Evolutionary conservation across 1,140 invertebrate species (phyloP).

Genomic region (Chionoecetes opilio): DNA sequence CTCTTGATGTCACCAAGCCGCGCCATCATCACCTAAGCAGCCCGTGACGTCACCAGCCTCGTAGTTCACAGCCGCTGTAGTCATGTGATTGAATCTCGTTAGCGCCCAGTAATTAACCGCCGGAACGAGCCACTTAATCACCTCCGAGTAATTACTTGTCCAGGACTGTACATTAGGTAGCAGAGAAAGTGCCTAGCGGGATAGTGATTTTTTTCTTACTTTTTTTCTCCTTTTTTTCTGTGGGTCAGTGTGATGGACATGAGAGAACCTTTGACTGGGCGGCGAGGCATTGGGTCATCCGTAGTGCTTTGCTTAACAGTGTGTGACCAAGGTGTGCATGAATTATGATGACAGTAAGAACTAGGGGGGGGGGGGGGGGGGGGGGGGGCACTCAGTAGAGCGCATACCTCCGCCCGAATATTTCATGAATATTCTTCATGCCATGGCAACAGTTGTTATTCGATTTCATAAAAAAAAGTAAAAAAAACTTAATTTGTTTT

Average conservation of each 20-base stretch:
- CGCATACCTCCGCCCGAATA: too few relatives aligned
- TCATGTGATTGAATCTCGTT: background rate
- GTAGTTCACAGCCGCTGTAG: background rate
- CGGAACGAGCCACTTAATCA: constrained; percentile 7
- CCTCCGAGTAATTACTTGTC: background rate
- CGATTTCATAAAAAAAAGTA: too few relatives aligned
- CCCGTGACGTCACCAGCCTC: background rate
- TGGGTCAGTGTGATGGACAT: background rate
- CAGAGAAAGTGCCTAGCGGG: background rate
- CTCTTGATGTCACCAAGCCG: too few relatives aligned
- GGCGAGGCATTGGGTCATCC: too few relatives aligned
- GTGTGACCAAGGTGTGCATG: too few relatives aligned
- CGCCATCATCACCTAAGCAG: background rate
- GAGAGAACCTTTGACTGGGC: background rate
- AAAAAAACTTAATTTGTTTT: too few relatives aligned
- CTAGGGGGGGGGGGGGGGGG: too few relatives aligned
- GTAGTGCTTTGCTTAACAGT: too few relatives aligned
- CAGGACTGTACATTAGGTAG: background rate
- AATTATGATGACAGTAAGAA: too few relatives aligned
- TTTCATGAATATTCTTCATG: too few relatives aligned
- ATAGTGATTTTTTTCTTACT: background rate
- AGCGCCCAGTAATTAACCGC: background rate
- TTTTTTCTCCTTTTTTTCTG: background rate
- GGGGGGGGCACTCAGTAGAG: too few relatives aligned
- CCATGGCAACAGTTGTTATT: too few relatives aligned